These are phyloP conservation scores for Labia minor DNA, from an alignment of 2,888 invertebrate genomes.

Conservation along the genomic window DNA sequence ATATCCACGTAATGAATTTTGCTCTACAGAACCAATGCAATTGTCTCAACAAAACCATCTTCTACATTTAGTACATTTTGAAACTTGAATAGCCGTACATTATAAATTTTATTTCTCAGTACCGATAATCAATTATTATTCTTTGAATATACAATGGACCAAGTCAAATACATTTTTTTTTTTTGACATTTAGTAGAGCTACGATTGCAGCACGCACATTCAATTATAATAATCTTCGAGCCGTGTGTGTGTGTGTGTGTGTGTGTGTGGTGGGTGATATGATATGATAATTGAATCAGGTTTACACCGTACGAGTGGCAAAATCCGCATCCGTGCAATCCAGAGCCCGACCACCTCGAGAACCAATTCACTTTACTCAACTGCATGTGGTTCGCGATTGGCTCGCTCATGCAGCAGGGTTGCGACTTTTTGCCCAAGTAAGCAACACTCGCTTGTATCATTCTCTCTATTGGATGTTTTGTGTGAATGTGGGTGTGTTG, in stretches of 20 bases:
- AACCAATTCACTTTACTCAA: slow-evolving; percentile 87
- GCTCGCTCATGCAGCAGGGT: slow-evolving; percentile 90
- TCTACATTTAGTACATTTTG: too few relatives aligned
- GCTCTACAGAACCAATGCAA: too few relatives aligned
- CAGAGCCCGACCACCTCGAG: slow-evolving; percentile 71
- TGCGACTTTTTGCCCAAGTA: slow-evolving; percentile 92
- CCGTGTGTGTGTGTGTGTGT: not conserved
- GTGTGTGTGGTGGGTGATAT: not conserved
- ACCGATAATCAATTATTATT: too few relatives aligned
- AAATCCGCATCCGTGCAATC: slow-evolving; percentile 75
- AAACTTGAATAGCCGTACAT: too few relatives aligned
- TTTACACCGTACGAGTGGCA: slow-evolving; percentile 96
- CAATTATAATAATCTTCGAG: too few relatives aligned
- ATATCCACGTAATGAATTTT: too few relatives aligned
- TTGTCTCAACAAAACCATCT: too few relatives aligned
- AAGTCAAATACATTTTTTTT: too few relatives aligned
- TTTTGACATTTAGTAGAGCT: too few relatives aligned
- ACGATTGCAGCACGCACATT: too few relatives aligned
- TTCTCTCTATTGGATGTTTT: slow-evolving; percentile 16
- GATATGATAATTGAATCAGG: slow-evolving; percentile 39
- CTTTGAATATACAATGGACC: too few relatives aligned
- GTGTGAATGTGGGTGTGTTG: slow-evolving; percentile 29
- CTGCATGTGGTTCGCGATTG: slow-evolving; percentile 96
- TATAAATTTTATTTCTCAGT: too few relatives aligned
- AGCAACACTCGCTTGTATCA: slow-evolving; percentile 36